phyloP scores from a whole-genome alignment of 2,888 invertebrate species.

The Drosophila rellima region DNA sequence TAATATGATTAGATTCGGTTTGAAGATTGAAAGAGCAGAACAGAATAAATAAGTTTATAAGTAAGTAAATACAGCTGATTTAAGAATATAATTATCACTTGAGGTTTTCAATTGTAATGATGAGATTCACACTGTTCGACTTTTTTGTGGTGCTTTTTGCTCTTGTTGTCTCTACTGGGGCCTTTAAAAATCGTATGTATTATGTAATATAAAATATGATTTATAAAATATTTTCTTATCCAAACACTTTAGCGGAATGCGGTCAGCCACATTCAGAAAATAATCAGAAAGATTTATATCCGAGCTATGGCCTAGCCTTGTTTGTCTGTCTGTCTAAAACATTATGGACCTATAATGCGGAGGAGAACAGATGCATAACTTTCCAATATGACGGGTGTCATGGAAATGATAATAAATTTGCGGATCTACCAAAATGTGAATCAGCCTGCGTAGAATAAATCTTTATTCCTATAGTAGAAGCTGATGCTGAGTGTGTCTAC shows the following conservation, averaged over 20 bases:
- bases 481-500: no score
- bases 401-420: background rate
- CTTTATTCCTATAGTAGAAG: no score
- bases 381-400: background rate
- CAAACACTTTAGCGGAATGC: background rate
- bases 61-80: background rate
- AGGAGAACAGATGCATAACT: background rate
- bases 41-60: background rate
- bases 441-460: background rate
- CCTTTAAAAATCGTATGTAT: background rate
- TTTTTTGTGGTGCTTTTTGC: constrained; percentile 6
- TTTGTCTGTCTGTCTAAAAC: background rate
- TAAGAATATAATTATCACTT: background rate
- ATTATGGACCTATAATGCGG: background rate
- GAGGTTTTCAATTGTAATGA: background rate
- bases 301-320: no score
- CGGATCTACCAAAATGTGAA: no score
- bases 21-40: background rate
- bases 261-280: background rate
- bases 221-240: no score
- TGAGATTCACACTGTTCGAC: background rate
- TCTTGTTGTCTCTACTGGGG: background rate
- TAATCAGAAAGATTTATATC: no score
- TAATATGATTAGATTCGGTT: background rate
- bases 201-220: background rate